Evolutionary conservation across 1,140 invertebrate genomes (phyloP).

Genomic region (Tenebrio molitor): DNA sequence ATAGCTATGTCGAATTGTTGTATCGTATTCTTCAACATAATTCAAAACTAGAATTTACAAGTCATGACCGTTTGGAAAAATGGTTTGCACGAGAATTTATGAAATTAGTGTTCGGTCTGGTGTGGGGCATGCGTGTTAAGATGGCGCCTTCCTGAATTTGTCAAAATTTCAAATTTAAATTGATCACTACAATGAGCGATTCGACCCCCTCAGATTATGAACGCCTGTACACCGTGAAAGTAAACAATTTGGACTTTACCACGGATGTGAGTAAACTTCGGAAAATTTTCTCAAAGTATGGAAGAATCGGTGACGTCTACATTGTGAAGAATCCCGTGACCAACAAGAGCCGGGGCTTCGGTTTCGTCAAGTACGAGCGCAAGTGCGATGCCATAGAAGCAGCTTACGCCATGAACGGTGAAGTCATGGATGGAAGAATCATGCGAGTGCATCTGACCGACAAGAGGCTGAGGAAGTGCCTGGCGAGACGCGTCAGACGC

Average conservation of each 20-base stretch:
- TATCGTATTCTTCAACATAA: no score
- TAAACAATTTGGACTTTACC: background rate
- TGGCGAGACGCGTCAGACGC: background rate
- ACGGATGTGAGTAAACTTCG: background rate
- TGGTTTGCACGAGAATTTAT: no score
- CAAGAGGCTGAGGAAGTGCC: background rate
- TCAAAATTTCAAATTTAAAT: no score
- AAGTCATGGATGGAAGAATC: background rate
- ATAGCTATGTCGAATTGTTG: no score
- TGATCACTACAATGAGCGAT: background rate
- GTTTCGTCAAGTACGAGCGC: background rate
- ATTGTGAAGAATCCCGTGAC: background rate
- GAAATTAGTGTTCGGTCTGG: no score
- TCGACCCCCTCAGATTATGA: background rate
- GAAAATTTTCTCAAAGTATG: background rate
- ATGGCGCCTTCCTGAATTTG: no score
- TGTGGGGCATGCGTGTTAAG: no score
- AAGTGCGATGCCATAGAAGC: background rate
- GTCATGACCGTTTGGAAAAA: no score
- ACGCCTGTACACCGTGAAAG: background rate
- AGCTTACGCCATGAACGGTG: background rate
- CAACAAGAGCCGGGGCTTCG: conserved; percentile 3
- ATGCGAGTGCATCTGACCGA: background rate
- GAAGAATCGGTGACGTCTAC: background rate
- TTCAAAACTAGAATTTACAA: no score